phyloP scores from a whole-genome alignment of 1,140 invertebrate species.

The Solenopsis fugax region DNA sequence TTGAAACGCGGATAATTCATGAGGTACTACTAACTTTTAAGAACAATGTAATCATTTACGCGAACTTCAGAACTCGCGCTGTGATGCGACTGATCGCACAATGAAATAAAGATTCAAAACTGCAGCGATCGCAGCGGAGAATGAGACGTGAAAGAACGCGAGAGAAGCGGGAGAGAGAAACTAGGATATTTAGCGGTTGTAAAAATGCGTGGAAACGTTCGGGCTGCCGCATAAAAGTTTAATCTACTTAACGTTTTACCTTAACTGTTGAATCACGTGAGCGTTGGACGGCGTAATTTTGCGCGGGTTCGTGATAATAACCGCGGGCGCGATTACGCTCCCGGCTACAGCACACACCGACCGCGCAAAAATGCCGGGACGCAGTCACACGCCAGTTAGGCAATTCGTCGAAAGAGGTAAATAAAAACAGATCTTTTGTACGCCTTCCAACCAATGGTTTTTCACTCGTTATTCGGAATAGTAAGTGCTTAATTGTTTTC shows the following conservation, averaged over 20 bases:
- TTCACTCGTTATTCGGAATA: constrained; percentile 9
- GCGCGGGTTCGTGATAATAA: constrained; percentile 55
- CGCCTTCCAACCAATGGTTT: background rate
- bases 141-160: background rate
- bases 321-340: constrained; percentile 52
- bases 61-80: background rate
- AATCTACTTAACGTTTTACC: constrained; percentile 64
- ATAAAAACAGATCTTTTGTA: constrained; percentile 29
- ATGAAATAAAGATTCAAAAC: constrained; percentile 10
- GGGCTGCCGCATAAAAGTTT: constrained; percentile 48
- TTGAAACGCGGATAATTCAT: background rate
- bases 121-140: background rate
- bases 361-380: constrained; percentile 27
- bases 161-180: background rate
- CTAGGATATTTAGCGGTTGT: constrained; percentile 55
- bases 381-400: constrained; percentile 30
- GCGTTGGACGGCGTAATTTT: constrained; percentile 53
- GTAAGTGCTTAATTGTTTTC: background rate
- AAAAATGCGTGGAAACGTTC: constrained; percentile 60
- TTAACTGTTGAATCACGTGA: constrained; percentile 61
- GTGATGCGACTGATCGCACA: background rate
- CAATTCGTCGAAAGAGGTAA: constrained; percentile 36
- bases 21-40: background rate
- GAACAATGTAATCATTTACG: constrained; percentile 9
- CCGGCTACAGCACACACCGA: background rate